Evolutionary conservation across 92 coral and sea anemone genomes (phyloP).

Genomic region (Isaurus tuberculatus): DNA sequence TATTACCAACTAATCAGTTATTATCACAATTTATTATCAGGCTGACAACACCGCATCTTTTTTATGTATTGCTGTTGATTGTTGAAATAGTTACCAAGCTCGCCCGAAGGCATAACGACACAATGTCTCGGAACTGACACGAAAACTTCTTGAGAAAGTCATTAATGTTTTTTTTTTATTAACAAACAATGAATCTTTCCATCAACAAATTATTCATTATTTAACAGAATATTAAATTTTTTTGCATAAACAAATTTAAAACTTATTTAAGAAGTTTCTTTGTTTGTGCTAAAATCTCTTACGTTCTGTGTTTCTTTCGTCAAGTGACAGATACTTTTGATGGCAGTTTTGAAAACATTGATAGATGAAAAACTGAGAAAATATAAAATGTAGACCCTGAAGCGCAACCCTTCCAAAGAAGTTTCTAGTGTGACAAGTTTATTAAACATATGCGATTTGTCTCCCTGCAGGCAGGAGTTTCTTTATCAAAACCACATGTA

Average conservation of each 20-base stretch:
- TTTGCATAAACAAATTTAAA: background rate
- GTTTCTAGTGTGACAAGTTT: background rate
- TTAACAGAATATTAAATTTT: background rate
- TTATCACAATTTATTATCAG: constrained; percentile 5
- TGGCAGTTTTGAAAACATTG: background rate
- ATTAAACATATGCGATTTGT: background rate
- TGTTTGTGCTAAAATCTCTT: background rate
- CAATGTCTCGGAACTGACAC: constrained; percentile 15
- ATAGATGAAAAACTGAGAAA: background rate
- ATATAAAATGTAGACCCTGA: too few relatives aligned
- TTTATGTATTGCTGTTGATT: constrained; percentile 20
- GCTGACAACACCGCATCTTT: constrained; percentile 30
- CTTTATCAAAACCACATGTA: constrained; percentile 24
- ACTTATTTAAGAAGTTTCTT: background rate
- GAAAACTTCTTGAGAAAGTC: constrained; percentile 1
- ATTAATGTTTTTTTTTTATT: constrained; percentile 1
- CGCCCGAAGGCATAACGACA: constrained; percentile 10
- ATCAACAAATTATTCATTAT: background rate
- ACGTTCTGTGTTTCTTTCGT: background rate
- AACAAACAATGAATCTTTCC: background rate
- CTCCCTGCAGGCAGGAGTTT: constrained; percentile 1
- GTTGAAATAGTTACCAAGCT: constrained; percentile 5
- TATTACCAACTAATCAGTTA: constrained; percentile 12
- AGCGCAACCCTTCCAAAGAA: too few relatives aligned
- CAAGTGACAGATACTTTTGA: background rate